Evolutionary conservation across 2,888 invertebrate species (phyloP).

Genomic region (Hyposoter dolosus): DNA sequence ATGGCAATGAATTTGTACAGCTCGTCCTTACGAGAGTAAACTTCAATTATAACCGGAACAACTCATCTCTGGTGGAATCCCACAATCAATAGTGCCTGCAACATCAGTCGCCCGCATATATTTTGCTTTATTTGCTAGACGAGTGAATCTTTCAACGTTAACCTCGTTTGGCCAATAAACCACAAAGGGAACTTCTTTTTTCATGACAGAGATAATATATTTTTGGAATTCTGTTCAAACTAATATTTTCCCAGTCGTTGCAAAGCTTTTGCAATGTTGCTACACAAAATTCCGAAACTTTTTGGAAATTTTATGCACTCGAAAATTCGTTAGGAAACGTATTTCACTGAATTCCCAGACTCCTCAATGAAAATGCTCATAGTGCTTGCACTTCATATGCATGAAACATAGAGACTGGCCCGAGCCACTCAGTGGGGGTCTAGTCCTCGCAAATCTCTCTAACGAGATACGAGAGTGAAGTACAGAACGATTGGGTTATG

Average conservation of each 20-base stretch:
- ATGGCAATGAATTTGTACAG: background rate
- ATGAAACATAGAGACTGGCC: background rate
- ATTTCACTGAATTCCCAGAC: background rate
- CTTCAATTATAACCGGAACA: background rate
- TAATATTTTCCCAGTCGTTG: background rate
- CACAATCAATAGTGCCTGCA: background rate
- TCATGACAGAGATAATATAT: background rate
- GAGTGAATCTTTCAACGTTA: background rate
- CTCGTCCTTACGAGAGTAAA: background rate
- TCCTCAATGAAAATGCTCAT: background rate
- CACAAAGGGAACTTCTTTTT: background rate
- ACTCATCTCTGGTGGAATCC: background rate
- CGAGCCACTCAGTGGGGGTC: slow-evolving; percentile 14
- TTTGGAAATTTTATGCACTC: background rate
- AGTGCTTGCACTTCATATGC: background rate
- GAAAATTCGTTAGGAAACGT: background rate
- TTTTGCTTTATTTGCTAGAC: background rate
- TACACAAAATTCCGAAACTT: background rate
- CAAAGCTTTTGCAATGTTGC: background rate
- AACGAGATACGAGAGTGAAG: slow-evolving; percentile 49
- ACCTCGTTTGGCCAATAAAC: background rate
- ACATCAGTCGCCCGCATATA: background rate
- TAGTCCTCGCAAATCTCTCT: slow-evolving; percentile 26
- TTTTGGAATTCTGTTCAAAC: background rate
- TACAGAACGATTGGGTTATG: slow-evolving; percentile 35